phyloP scores from a whole-genome alignment of 2,797 vertebrate genomes.

The Phataginus tetradactyla region DNA sequence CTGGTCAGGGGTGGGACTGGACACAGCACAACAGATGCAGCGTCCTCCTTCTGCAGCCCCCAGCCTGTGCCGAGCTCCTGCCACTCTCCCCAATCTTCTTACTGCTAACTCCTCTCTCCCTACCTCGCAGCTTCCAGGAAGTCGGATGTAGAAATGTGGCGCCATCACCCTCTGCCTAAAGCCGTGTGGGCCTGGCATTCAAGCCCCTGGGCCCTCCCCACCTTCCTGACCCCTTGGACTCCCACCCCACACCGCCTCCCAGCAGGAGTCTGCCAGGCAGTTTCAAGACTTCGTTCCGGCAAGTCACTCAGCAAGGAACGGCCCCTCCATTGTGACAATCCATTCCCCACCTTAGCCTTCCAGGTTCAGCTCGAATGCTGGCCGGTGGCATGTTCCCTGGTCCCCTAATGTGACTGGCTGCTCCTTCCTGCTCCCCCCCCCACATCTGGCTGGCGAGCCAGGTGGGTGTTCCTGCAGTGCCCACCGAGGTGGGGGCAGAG shows the following conservation, averaged over 20 bases:
- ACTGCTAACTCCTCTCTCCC: not conserved
- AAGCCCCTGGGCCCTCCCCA: accelerated
- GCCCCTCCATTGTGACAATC: not conserved
- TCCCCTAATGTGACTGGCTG: accelerated
- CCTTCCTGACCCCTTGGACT: not conserved
- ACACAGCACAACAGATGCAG: not conserved
- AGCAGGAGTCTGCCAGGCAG: not conserved
- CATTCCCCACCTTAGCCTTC: not conserved
- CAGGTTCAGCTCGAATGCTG: not conserved
- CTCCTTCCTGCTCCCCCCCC: not conserved
- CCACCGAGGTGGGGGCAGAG: accelerated
- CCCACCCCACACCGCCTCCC: not conserved
- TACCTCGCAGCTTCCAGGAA: not conserved
- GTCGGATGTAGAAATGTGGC: accelerated
- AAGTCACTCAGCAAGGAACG: not conserved
- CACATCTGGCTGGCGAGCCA: not conserved
- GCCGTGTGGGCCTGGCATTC: not conserved
- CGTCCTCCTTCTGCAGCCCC: not conserved
- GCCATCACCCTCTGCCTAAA: not conserved
- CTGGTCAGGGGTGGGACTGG: not conserved
- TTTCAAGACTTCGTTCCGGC: not conserved
- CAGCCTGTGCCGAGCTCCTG: not conserved
- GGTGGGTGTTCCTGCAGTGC: accelerated
- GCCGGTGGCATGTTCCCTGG: accelerated
- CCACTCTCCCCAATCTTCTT: not conserved